Evolutionary conservation across 1,140 invertebrate species (phyloP).

Genomic region (Neuroterus valhalla): DNA sequence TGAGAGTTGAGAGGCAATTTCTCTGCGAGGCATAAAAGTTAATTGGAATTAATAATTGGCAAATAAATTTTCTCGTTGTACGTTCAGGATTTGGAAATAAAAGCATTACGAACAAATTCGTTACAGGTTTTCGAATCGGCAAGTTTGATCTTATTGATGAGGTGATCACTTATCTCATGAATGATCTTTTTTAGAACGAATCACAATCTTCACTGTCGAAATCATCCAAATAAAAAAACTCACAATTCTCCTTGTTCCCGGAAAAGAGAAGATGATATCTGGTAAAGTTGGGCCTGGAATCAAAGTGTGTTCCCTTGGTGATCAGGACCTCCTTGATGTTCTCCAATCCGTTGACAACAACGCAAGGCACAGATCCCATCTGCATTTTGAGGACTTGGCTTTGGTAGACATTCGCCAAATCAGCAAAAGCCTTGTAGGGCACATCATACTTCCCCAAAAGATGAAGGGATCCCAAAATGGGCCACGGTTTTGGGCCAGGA

Average conservation of each 20-base stretch:
- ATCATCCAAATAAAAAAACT: constrained; percentile 62
- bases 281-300: constrained; percentile 80
- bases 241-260: constrained; percentile 82
- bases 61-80: background rate
- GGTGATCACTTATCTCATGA: too few species aligned
- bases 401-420: constrained; percentile 76
- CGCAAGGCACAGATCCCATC: constrained; percentile 78
- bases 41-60: background rate
- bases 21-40: background rate
- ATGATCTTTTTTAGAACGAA: too few species aligned
- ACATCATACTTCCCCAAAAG: constrained; percentile 78
- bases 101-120: constrained; percentile 34
- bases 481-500: constrained; percentile 77
- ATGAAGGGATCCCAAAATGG: constrained; percentile 79
- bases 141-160: constrained; percentile 3
- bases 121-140: constrained; percentile 7
- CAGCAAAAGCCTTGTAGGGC: constrained; percentile 80
- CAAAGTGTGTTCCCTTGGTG: constrained; percentile 79
- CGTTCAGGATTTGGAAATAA: background rate
- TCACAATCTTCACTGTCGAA: too few species aligned
- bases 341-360: constrained; percentile 80
- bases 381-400: constrained; percentile 77
- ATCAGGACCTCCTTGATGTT: constrained; percentile 81
- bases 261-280: constrained; percentile 80
- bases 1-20: constrained; percentile 3